phyloP scores from a whole-genome alignment of 2,888 invertebrate genomes.

The Drepanosiphum platanoidis region DNA sequence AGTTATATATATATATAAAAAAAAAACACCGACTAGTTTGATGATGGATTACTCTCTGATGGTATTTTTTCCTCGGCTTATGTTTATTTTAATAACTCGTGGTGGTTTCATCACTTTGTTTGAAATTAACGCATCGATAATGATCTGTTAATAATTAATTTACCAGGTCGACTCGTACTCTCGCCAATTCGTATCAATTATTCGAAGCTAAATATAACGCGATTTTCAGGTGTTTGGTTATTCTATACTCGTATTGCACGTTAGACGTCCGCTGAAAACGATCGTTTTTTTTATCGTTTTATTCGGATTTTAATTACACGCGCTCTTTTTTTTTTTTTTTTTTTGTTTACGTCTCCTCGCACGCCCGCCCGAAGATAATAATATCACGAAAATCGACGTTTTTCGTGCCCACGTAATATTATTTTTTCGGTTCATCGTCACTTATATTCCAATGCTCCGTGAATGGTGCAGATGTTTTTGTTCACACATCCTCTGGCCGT shows the following conservation, averaged over 20 bases:
- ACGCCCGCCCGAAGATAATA: too few species aligned
- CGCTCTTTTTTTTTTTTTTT: background rate
- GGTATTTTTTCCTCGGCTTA: background rate
- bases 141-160: background rate
- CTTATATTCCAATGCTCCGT: background rate
- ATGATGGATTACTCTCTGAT: background rate
- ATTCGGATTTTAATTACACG: too few species aligned
- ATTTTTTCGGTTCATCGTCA: background rate
- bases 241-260: too few species aligned
- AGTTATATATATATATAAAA: too few species aligned
- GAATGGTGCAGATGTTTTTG: conserved; percentile 8
- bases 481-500: conserved; percentile 1
- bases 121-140: background rate
- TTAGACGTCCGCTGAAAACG: too few species aligned
- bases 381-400: background rate
- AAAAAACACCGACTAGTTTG: background rate
- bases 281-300: too few species aligned
- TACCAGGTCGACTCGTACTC: too few species aligned
- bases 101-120: background rate
- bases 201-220: too few species aligned
- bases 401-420: too few species aligned
- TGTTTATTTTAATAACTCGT: background rate
- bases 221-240: too few species aligned
- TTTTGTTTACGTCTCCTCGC: background rate
- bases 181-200: too few species aligned